Conservation (phyloP, 2,113 vertebrate species). For the zebrafish (Danio rerio) region GRCz12tu NC_133182.1:68360001-68360500, state of each 20-base stretch:
- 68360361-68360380: not conserved
- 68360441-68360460: too few species aligned
- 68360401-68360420: too few species aligned
- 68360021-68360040: too few species aligned
- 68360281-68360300: conserved; percentile 55
- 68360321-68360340: conserved; percentile 66
- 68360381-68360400: too few species aligned
- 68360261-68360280: conserved; percentile 67
- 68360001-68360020: too few species aligned
- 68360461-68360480: too few species aligned
- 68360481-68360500: too few species aligned
- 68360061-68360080: not conserved
- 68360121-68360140: not conserved
- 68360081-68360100: not conserved
- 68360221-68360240: conserved; percentile 65
- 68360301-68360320: conserved; percentile 66
- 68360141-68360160: conserved; percentile 69
- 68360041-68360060: too few species aligned
- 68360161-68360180: conserved; percentile 57
- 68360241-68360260: conserved; percentile 66
- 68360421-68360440: too few species aligned
- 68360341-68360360: conserved; percentile 66
- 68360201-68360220: conserved; percentile 68
- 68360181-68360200: conserved; percentile 64
- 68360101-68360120: not conserved